Evolutionary conservation across 1,140 invertebrate species (phyloP), one percentile per base, ranked within the genome.

Genomic region (Trachelipus rathkii): DNA sequence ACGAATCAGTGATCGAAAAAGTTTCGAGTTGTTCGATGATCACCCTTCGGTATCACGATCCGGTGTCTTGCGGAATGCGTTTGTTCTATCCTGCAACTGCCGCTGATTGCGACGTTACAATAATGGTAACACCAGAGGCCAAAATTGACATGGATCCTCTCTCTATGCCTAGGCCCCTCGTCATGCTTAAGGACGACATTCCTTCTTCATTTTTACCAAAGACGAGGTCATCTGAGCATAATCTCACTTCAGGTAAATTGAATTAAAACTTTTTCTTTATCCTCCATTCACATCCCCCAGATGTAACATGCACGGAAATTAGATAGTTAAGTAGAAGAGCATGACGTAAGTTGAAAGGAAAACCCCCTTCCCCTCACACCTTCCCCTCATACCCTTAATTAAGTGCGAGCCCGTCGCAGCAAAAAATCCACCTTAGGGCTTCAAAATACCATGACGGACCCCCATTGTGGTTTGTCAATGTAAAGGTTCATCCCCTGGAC

Each of bases 131-230:
- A 9, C 88, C 89, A 77, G 90, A 91, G 79, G 86, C 86, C 7
- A 85, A 88, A 1, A 71, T 74, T 78, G 83, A 66, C 77, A 81
- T 86, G 87, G 73, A 87, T 88, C 33, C 87, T 86, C 67, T 86
- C 9, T 87, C 90, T 82, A 89, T 88, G 82, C 85, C 93, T 70
- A 88, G 88, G 76, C 90, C 92, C 7, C 87, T 93, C 44, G 90
- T 91, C 9, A 91, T 93, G 84, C 93, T 94, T 84, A 90, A 89
- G 82, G 92, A 93, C 82, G 83, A 90, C 77, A 89, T 93, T 43
- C 90, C 91, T 13, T 85, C 88, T 15, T 60, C 50, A 19, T 60
- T 60, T 19, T 60, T 60, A 60, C 50, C 50, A 60, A 60, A 19
- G 11, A 60, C 11, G 19, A 60, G 50, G 11, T 60, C 19, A 19